Evolutionary conservation across 2,888 invertebrate species (phyloP).

Genomic region (Globia sparganii): DNA sequence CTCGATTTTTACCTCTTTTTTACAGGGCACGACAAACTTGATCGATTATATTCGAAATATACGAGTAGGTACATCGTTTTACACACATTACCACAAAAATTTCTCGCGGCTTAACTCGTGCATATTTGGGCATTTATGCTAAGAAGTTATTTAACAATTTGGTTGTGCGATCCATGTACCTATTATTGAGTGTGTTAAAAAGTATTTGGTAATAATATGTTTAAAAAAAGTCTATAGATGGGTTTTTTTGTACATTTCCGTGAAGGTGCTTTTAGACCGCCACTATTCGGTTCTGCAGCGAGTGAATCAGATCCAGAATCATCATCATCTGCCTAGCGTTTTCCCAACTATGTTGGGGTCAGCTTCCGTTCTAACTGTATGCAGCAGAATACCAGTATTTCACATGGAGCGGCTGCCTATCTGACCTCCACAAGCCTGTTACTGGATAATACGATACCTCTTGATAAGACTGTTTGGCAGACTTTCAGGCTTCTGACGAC

Average conservation of each 20-base stretch:
- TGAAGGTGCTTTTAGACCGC: not conserved
- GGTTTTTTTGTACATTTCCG: not conserved
- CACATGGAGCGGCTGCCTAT: too few relatives aligned
- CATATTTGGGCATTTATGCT: not conserved
- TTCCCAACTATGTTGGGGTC: too few relatives aligned
- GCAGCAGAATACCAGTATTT: too few relatives aligned
- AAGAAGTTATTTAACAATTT: conserved; percentile 16
- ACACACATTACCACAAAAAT: conserved; percentile 12
- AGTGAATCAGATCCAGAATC: too few relatives aligned
- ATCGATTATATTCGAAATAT: conserved; percentile 28
- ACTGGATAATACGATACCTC: too few relatives aligned
- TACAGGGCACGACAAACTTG: conserved; percentile 15
- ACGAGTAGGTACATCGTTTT: conserved; percentile 6
- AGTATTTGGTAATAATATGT: not conserved
- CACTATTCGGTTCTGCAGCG: not conserved
- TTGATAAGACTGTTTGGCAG: not conserved
- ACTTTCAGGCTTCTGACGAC: not conserved
- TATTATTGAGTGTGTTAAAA: not conserved
- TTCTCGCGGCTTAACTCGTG: not conserved
- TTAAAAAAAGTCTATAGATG: not conserved
- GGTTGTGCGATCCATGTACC: not conserved
- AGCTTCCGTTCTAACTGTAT: too few relatives aligned
- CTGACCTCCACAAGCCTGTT: too few relatives aligned
- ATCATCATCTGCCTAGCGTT: too few relatives aligned
- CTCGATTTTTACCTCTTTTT: not conserved